phyloP scores from a whole-genome alignment of 92 coral and sea anemone species.

The Parazoanthus darwini region DNA sequence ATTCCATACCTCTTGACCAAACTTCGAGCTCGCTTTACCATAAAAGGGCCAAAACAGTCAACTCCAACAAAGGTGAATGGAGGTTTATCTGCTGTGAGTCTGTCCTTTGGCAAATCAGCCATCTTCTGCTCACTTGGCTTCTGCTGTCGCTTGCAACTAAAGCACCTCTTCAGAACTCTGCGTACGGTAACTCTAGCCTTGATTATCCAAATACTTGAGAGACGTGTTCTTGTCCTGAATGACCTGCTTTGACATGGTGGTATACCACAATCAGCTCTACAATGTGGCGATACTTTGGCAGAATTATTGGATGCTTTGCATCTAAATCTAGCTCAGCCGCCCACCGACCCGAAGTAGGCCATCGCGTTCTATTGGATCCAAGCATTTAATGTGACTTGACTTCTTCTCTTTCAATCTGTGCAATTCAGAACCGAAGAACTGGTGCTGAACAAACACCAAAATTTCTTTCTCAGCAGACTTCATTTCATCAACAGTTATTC shows the following conservation, averaged over 20 bases:
- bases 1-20: no score
- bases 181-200: conserved; percentile 50
- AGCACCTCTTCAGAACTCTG: conserved; percentile 43
- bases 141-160: not conserved
- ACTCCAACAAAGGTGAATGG: no score
- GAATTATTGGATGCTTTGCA: conserved; percentile 46
- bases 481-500: conserved; percentile 53
- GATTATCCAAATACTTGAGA: conserved; percentile 39
- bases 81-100: no score
- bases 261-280: conserved; percentile 41
- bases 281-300: conserved; percentile 44
- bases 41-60: no score
- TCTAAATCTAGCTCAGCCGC: conserved; percentile 32
- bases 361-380: conserved; percentile 42
- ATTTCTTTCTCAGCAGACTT: conserved; percentile 44
- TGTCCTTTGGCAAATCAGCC: no score
- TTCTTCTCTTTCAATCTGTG: conserved; percentile 29
- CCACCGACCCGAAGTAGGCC: conserved; percentile 58
- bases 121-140: not conserved
- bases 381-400: conserved; percentile 43
- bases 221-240: conserved; percentile 49
- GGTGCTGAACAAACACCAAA: conserved; percentile 38
- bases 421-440: conserved; percentile 40
- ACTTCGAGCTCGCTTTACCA: no score
- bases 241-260: conserved; percentile 41